A percentile compares a stretch with the other conserved stretches of the same genome.
These are phyloP conservation scores for Limnothrissa miodon DNA, from an alignment of 2,113 vertebrate species.

Conservation along the genomic window DNA sequence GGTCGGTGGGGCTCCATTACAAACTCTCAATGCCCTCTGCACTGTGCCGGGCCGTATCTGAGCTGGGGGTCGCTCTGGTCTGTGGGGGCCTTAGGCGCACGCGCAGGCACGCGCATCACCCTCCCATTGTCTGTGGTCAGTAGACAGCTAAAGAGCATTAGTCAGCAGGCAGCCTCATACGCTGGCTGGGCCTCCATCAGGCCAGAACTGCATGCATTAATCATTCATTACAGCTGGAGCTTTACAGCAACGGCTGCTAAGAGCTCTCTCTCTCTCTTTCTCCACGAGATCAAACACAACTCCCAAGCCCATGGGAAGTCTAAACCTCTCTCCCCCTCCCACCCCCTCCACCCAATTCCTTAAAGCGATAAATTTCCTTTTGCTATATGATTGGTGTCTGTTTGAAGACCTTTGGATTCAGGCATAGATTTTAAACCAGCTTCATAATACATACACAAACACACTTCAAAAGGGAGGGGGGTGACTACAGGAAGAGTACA, in stretches of 20 bases:
- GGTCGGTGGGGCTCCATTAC: constrained; percentile 52
- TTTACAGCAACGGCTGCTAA: constrained; percentile 65
- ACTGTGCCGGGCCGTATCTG: constrained; percentile 29
- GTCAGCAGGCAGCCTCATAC: constrained; percentile 42
- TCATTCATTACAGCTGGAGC: constrained; percentile 66
- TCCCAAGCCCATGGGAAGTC: constrained; percentile 10
- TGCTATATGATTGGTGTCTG: not conserved
- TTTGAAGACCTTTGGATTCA: not conserved
- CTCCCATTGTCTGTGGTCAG: constrained; percentile 55
- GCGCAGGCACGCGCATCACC: constrained; percentile 33
- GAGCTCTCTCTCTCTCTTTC: constrained; percentile 51
- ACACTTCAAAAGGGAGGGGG: not conserved
- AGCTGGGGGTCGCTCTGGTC: not conserved
- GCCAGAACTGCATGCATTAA: constrained; percentile 67
- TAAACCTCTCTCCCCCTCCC: not conserved
- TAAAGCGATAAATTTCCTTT: not conserved
- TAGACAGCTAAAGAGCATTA: constrained; percentile 53
- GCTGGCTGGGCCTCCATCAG: constrained; percentile 45
- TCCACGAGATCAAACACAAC: constrained; percentile 51
- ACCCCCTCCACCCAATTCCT: not conserved
- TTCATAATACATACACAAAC: constrained; percentile 1
- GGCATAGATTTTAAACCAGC: not conserved
- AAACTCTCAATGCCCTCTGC: constrained; percentile 53
- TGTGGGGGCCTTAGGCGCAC: constrained; percentile 8
- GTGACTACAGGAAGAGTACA: not conserved